Percentiles rank a stretch among this genome's conserved stretches.
Evolutionary conservation across 2,113 vertebrate genomes (phyloP).

Genomic region (Elaphurus davidianus): DNA sequence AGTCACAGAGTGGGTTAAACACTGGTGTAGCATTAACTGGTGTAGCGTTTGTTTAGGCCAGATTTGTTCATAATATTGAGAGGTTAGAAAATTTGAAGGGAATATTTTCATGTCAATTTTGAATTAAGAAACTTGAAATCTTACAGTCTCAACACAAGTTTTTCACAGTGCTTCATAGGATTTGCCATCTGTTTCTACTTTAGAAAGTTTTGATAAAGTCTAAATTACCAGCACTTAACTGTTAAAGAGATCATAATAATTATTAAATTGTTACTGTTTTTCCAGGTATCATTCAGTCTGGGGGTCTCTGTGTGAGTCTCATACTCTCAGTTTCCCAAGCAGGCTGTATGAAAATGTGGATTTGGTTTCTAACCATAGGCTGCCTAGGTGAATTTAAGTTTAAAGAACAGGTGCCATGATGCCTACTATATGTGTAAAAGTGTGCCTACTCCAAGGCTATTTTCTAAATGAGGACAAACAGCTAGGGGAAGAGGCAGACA

Average conservation of each 20-base stretch:
- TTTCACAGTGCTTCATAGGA: slow-evolving; percentile 34
- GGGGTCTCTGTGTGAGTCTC: background rate
- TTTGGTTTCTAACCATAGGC: background rate
- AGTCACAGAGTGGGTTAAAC: background rate
- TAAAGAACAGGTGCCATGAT: background rate
- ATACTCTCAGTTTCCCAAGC: background rate
- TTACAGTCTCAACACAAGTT: background rate
- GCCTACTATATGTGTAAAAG: background rate
- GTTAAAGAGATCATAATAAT: background rate
- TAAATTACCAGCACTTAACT: background rate
- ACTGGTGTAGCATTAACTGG: background rate
- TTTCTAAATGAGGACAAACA: background rate
- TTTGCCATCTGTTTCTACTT: background rate
- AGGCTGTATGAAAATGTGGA: background rate
- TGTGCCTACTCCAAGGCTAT: background rate
- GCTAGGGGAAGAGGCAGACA: background rate
- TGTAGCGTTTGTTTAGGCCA: background rate
- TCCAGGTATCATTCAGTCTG: background rate
- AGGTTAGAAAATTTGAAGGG: background rate
- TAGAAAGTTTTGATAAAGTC: slow-evolving; percentile 6
- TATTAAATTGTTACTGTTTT: background rate
- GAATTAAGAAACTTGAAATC: slow-evolving; percentile 14
- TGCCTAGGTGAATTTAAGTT: background rate
- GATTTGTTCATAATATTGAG: background rate
- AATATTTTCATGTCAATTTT: background rate